Evolutionary conservation across 2,888 invertebrate species (phyloP).

Genomic region (Hofmannophila pseudospretella): DNA sequence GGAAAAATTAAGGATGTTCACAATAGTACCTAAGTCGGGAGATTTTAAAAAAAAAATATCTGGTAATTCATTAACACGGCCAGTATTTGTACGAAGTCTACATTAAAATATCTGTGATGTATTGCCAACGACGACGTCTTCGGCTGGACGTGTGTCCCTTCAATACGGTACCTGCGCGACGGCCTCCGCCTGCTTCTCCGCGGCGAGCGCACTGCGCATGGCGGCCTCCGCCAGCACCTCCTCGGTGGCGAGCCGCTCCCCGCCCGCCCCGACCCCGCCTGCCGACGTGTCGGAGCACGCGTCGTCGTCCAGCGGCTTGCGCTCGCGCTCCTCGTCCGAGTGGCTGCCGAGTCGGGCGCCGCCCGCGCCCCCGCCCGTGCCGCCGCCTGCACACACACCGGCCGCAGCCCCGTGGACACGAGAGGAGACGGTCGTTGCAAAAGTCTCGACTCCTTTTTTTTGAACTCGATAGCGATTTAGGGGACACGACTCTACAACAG

Average conservation of each 20-base stretch:
- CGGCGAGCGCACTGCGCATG: conserved; percentile 66
- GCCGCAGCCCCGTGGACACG: conserved; percentile 27
- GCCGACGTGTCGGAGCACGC: conserved; percentile 55
- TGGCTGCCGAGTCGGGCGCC: conserved; percentile 81
- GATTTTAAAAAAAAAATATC: too few relatives aligned
- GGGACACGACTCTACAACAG: too few relatives aligned
- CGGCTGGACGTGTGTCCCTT: not conserved
- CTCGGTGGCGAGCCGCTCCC: conserved; percentile 35
- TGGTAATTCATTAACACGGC: too few relatives aligned
- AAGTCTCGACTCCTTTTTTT: too few relatives aligned
- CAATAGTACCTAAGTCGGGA: too few relatives aligned
- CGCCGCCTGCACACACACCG: conserved; percentile 25
- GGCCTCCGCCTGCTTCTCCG: conserved; percentile 67
- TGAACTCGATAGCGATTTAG: too few relatives aligned
- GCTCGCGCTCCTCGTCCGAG: conserved; percentile 56
- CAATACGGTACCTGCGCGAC: conserved; percentile 26
- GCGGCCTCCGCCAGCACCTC: conserved; percentile 52
- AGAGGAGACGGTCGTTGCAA: too few relatives aligned
- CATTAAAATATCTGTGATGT: not conserved
- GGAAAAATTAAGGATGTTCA: too few relatives aligned
- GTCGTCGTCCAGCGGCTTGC: conserved; percentile 61
- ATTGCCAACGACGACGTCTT: not conserved
- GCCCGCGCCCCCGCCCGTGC: conserved; percentile 75
- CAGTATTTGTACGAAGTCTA: not conserved
- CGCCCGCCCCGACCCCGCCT: conserved; percentile 23